Evolutionary conservation across 2,113 vertebrate species (phyloP).

Genomic region (Mobula birostris): DNA sequence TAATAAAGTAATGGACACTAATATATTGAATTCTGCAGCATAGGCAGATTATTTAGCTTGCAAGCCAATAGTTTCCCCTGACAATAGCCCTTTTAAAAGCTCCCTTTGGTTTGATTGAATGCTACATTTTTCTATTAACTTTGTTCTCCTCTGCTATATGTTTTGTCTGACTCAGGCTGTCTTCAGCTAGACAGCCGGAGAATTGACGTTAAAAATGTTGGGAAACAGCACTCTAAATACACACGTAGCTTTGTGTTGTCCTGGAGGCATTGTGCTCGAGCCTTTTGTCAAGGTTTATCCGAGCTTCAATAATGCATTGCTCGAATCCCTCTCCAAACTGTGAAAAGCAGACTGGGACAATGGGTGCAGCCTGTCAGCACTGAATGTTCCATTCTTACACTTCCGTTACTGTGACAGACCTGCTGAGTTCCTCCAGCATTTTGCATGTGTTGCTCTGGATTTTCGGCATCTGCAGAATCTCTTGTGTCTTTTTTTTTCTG

Average conservation of each 20-base stretch:
- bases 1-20: not conserved
- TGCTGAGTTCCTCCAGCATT: no score
- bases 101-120: not conserved
- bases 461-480: no score
- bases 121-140: constrained; percentile 24
- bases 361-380: not conserved
- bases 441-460: no score
- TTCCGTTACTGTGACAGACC: not conserved
- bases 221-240: not conserved
- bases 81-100: constrained; percentile 27
- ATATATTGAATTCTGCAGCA: not conserved
- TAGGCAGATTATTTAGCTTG: not conserved
- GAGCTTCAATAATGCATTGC: constrained; percentile 24
- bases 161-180: not conserved
- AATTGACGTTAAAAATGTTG: constrained; percentile 21
- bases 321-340: not conserved
- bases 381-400: not conserved
- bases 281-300: constrained; percentile 25
- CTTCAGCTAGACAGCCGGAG: not conserved
- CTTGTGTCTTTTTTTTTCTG: not conserved
- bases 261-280: not conserved
- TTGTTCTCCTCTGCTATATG: not conserved
- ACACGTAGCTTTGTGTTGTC: not conserved
- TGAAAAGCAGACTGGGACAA: not conserved
- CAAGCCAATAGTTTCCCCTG: not conserved